Evolutionary conservation across 2,888 invertebrate species (phyloP), one percentile per base, ranked within the genome.

Genomic region (Hoplodrina ambigua): DNA sequence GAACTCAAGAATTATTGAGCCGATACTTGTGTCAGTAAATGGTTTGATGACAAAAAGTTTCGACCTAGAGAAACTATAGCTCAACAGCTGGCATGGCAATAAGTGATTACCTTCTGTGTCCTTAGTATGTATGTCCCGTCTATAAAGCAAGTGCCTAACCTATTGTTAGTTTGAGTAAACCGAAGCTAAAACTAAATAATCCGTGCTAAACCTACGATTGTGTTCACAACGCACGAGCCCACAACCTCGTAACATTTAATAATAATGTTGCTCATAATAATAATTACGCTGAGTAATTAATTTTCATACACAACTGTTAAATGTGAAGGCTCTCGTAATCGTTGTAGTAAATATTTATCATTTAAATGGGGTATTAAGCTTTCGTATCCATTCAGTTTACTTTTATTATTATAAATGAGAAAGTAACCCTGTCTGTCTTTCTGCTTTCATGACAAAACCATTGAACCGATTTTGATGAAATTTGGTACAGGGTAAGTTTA

Each of bases 231-330:
- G 13, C 54, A 58, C 30, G 50, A 19, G 33, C 19, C n/a, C 30
- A 49, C 46, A 68, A 19, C 63, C 62, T 78, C 79, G 71, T 81
- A 81, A 77, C 65, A 79, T 83, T 79, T 77, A 72, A 58, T 72
- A 70, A 69, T 83, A 53, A 70, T 69, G 69, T 60, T 67, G 66
- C 58, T 69, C 52, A 65, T 73, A 69, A 64, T 20, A 57, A 20
- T 83, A 69, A 81, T 75, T 73, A 77, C 75, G 69, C 46, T 54
- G 41, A 66, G 69, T 75, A 57, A 74, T 81, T 75, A 81, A 81
- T 78, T 80, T 78, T 78, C 73, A 77, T 68, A 79, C 30, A 58
- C 55, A 58, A 58, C 52, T 30, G 46, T 77, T 69, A 73, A 73
- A 69, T 56, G 53, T 62, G 49, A 73, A 73, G 72, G 67, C 58